These are phyloP conservation scores for Chascanopsetta lugubris DNA, from an alignment of 2,113 vertebrate species.

Conservation along the genomic window DNA sequence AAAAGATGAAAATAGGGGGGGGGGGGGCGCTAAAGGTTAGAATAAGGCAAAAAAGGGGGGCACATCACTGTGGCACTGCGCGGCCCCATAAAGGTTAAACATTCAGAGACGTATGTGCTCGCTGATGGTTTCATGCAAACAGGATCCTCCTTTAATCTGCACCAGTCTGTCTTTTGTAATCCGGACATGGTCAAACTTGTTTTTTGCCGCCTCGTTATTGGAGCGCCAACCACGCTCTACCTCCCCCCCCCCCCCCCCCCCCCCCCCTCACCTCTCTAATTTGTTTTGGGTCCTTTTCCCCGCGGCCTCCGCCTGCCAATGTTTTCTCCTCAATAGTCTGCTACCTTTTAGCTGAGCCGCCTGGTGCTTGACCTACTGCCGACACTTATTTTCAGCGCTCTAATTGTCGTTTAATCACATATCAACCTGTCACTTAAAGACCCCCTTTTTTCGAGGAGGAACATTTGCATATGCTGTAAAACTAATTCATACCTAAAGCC, in stretches of 20 bases:
- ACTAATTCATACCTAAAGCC: constrained; percentile 84
- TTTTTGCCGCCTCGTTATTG: constrained; percentile 69
- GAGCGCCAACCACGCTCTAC: constrained; percentile 60
- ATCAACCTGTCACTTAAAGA: constrained; percentile 87
- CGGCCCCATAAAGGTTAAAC: constrained; percentile 7
- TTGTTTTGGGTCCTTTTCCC: constrained; percentile 79
- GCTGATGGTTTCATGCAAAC: constrained; percentile 12
- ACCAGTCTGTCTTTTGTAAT: constrained; percentile 44
- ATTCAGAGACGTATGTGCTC: constrained; percentile 19
- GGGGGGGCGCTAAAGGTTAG: constrained; percentile 55
- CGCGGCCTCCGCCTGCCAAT: constrained; percentile 70
- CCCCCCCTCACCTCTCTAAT: constrained; percentile 76
- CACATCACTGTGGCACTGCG: constrained; percentile 7
- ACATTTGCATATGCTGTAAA: constrained; percentile 87
- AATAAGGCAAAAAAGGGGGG: constrained; percentile 11
- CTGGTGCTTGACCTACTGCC: constrained; percentile 79
- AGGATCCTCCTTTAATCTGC: constrained; percentile 6
- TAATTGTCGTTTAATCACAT: constrained; percentile 88
- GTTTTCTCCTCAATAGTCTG: constrained; percentile 77
- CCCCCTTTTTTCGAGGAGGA: constrained; percentile 72
- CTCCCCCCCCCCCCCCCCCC: no score
- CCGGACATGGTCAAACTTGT: constrained; percentile 52
- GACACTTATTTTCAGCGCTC: constrained; percentile 81
- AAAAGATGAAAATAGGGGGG: constrained; percentile 49
- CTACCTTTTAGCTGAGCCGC: constrained; percentile 79